Evolutionary conservation across 2,113 vertebrate genomes (phyloP), one percentile per base, ranked within the genome.

Genomic region (Callipepla californica): DNA sequence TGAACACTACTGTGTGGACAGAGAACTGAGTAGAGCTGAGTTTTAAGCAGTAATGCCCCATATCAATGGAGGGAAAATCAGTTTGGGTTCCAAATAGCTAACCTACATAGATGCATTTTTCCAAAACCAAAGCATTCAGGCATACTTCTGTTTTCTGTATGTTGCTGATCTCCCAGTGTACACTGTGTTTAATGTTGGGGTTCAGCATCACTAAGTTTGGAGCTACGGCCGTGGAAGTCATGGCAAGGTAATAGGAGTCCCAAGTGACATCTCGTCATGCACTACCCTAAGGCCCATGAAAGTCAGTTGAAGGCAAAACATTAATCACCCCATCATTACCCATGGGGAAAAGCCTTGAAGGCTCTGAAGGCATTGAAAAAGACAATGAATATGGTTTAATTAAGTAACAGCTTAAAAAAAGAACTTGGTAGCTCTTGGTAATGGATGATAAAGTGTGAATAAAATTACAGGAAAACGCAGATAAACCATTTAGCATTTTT

Each of bases 141-240:
- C 34, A 4, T 16, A 0, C 6, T 38, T 11, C 28, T 26, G 19
- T 28, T 73, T 13, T n/a, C 47, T 44, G 2, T 12, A 2, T 13
- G 0, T 32, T 30, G 59, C 59, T 2, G 0, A 5, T 23, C 22
- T 36, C 45, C 44, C 55, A 7, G 0, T 5, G 8, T 15, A 0
- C 32, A 28, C 7, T 36, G 25, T 4, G 10, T 44, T 66, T 32
- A 21, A 13, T 2, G 20, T 22, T 30, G 7, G 7, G 40, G 18
- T 22, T 20, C 22, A 1, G 0, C 5, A 0, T 3, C 12, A 15
- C n/a, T 32, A 22, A 13, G 70, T 68, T 55, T 51, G 36, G 23
- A 63, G 51, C 53, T 26, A 2, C 68, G 2, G 10, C 25, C 12
- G 1, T 0, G 7, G 1, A 51, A 21, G 20, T 40, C 42, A 18